These are phyloP conservation scores for Chelonia mydas DNA, from an alignment of 2,797 vertebrate species.

Conservation along the genomic window DNA sequence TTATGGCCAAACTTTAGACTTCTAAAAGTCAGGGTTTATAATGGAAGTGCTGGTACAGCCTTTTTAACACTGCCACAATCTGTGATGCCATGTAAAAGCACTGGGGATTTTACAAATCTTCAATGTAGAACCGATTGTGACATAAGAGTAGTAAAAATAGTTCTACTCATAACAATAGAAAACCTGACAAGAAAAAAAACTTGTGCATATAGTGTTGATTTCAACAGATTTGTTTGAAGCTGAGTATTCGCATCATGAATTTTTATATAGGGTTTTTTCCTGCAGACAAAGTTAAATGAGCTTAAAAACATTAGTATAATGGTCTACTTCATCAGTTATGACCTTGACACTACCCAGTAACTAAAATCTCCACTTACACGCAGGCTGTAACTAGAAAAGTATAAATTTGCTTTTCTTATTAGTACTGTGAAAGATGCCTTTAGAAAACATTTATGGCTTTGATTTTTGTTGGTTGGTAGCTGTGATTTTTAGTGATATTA, in stretches of 20 bases:
- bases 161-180: conserved; percentile 14
- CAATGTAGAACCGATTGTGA: not conserved
- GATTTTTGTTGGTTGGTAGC: conserved; percentile 64
- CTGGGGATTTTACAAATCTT: conserved; percentile 22
- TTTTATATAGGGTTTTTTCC: conserved; percentile 51
- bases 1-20: conserved; percentile 26
- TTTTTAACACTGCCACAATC: conserved; percentile 41
- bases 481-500: conserved; percentile 71
- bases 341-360: conserved; percentile 43
- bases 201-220: not conserved
- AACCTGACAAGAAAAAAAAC: not conserved
- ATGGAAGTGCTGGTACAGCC: conserved; percentile 54
- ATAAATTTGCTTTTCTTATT: conserved; percentile 57
- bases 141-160: not conserved
- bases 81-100: conserved; percentile 10
- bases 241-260: conserved; percentile 64
- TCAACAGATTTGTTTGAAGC: conserved; percentile 44
- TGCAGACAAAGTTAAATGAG: conserved; percentile 46
- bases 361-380: conserved; percentile 26
- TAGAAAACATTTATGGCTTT: conserved; percentile 70
- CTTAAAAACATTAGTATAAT: conserved; percentile 67
- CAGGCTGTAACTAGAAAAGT: conserved; percentile 45
- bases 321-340: conserved; percentile 48
- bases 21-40: conserved; percentile 38
- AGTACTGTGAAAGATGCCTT: conserved; percentile 75